A percentile compares a stretch with the other conserved stretches of the same genome.
Evolutionary conservation across 2,113 vertebrate species (phyloP).

Genomic region (Gymnarchus niloticus): DNA sequence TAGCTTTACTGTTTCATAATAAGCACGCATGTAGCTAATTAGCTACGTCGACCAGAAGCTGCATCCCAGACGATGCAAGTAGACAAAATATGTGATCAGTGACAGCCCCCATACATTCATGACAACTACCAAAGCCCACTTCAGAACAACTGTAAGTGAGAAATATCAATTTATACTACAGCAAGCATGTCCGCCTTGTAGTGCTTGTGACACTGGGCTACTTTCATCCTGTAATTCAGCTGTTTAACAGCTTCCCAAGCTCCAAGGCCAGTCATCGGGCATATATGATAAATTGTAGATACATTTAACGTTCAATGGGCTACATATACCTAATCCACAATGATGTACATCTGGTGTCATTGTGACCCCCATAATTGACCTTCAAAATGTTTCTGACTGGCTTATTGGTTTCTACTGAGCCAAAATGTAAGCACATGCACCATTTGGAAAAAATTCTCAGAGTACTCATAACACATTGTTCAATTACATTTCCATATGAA

Average conservation of each 20-base stretch:
- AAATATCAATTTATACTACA: not conserved
- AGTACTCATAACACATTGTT: not conserved
- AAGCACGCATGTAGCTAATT: not conserved
- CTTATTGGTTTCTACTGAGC: not conserved
- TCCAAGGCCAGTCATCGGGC: not conserved
- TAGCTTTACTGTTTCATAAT: not conserved
- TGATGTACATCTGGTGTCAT: not conserved
- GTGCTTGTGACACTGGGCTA: not conserved
- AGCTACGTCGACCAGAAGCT: not conserved
- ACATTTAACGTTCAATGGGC: not conserved
- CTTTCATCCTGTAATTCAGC: not conserved
- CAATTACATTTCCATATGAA: not conserved
- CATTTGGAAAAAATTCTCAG: not conserved
- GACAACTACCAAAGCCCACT: not conserved
- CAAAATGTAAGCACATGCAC: not conserved
- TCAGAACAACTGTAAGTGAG: not conserved
- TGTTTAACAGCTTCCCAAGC: not conserved
- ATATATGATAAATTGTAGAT: not conserved
- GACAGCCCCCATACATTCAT: not conserved
- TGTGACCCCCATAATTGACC: not conserved
- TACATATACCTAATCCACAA: not conserved
- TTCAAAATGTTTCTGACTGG: not conserved
- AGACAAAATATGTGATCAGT: not conserved
- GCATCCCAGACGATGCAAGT: not conserved
- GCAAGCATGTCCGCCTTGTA: not conserved